Percentiles rank a stretch among this genome's conserved stretches.
Conservation (phyloP, 2,797 vertebrate species). For the Gambusia yucatana region DNA sequence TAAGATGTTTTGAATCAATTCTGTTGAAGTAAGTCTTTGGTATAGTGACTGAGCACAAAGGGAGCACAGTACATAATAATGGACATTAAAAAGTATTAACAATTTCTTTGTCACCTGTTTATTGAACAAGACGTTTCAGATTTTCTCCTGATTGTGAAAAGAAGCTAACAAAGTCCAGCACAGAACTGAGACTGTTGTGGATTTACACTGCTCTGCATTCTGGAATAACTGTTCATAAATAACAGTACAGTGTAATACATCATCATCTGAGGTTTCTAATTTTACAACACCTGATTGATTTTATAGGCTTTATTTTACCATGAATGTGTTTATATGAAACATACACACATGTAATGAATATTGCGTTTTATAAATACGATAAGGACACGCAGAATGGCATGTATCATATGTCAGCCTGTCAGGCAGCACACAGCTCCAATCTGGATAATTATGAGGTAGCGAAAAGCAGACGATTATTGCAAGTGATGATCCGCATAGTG, state of each 20-base stretch:
- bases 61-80: background rate
- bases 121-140: background rate
- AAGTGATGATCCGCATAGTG: slow-evolving; percentile 56
- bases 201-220: background rate
- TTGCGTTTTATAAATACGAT: slow-evolving; percentile 7
- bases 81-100: background rate
- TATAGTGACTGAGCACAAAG: background rate
- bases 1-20: background rate
- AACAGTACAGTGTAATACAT: background rate
- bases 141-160: background rate
- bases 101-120: background rate
- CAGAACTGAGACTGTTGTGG: background rate
- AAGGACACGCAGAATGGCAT: slow-evolving; percentile 36
- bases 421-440: slow-evolving; percentile 56
- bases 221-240: too few species aligned
- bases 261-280: background rate
- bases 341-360: background rate
- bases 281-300: background rate
- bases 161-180: background rate
- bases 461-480: slow-evolving; percentile 64
- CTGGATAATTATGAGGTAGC: slow-evolving; percentile 70
- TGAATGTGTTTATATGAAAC: background rate
- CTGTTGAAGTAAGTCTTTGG: background rate
- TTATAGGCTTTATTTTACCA: background rate
- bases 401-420: slow-evolving; percentile 56